Evolutionary conservation across 2,113 vertebrate genomes (phyloP).

Genomic region (Propithecus coquereli): DNA sequence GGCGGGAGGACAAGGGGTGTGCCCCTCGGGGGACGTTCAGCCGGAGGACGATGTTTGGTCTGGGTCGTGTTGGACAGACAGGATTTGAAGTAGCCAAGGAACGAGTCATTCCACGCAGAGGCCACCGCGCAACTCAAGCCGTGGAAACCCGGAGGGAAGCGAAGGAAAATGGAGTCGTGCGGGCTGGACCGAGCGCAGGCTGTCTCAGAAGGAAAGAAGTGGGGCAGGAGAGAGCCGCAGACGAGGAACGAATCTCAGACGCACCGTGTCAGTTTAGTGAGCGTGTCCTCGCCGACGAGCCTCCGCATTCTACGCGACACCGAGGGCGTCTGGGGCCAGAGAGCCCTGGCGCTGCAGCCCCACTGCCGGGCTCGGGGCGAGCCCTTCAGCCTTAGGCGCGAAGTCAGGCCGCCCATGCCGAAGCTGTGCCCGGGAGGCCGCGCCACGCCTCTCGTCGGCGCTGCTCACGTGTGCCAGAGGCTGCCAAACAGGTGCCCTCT

Average conservation of each 20-base stretch:
- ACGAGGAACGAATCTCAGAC: not conserved
- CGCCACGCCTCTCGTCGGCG: no score
- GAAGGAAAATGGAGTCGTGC: not conserved
- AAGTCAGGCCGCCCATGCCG: not conserved
- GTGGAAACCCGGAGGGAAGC: not conserved
- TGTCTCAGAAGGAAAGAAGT: not conserved
- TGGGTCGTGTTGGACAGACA: not conserved
- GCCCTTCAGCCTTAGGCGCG: not conserved
- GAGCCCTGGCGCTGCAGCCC: rapidly evolving
- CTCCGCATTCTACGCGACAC: not conserved
- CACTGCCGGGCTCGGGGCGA: not conserved
- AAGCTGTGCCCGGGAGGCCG: not conserved
- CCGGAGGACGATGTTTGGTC: not conserved
- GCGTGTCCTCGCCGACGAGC: not conserved
- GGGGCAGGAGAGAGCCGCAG: not conserved
- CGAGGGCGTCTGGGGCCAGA: not conserved
- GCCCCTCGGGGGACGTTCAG: not conserved
- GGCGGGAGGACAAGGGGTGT: not conserved
- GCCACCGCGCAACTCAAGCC: not conserved
- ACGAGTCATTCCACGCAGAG: not conserved
- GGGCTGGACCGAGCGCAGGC: not conserved
- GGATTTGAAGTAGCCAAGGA: not conserved
- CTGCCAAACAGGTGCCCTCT: not conserved
- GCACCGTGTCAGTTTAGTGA: not conserved
- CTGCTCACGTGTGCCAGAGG: not conserved